Evolutionary conservation across 2,113 vertebrate genomes (phyloP).

Genomic region (Mobula hypostoma): DNA sequence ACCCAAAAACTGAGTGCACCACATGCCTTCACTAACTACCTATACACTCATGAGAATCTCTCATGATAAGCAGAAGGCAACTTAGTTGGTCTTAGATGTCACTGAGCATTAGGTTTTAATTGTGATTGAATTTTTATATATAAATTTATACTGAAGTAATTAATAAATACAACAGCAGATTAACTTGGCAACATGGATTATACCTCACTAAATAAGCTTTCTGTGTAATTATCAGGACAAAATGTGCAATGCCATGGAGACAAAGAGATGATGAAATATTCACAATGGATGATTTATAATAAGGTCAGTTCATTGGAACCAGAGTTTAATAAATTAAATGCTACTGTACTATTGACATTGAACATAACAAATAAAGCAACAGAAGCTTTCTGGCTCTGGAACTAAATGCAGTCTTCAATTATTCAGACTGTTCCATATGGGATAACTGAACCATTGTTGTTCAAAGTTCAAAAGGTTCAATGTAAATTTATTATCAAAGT

Average conservation of each 20-base stretch:
- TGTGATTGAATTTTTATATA: constrained; percentile 17
- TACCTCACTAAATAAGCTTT: background rate
- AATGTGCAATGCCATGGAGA: background rate
- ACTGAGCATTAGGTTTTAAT: background rate
- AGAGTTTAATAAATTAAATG: background rate
- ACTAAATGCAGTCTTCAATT: background rate
- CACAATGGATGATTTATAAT: background rate
- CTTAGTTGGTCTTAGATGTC: background rate
- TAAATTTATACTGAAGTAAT: background rate
- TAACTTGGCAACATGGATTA: background rate
- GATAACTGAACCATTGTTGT: background rate
- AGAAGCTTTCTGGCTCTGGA: no score
- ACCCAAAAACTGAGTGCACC: background rate
- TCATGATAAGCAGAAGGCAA: background rate
- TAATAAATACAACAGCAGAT: background rate
- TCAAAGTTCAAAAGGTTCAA: no score
- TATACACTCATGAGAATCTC: background rate
- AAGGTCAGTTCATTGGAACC: background rate
- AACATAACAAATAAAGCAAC: background rate
- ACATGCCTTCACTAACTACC: background rate
- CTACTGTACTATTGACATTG: background rate
- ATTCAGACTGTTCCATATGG: background rate
- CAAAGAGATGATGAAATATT: constrained; percentile 14
- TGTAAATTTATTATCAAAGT: no score
- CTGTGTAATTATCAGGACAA: background rate